These are phyloP conservation scores for Eriosoma lanigerum DNA, from an alignment of 1,140 invertebrate species.

Conservation along the genomic window DNA sequence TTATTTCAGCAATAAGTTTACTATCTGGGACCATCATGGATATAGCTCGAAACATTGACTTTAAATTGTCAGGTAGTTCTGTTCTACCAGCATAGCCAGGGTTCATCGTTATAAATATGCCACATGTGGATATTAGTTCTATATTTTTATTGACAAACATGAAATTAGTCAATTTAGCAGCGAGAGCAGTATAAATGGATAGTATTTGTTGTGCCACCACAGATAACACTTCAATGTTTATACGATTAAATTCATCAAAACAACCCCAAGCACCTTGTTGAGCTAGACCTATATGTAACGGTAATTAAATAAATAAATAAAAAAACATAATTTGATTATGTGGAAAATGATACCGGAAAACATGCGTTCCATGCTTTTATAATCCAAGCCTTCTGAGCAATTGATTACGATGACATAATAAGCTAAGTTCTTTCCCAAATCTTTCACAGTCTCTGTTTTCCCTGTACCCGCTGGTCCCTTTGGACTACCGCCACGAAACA, in stretches of 20 bases:
- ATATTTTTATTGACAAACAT: constrained; percentile 80
- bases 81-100: constrained; percentile 86
- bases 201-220: constrained; percentile 83
- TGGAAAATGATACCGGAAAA: constrained; percentile 15
- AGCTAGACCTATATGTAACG: constrained; percentile 63
- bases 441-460: constrained; percentile 94
- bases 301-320: neutral
- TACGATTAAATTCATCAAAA: constrained; percentile 89
- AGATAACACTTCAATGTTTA: constrained; percentile 86
- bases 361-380: constrained; percentile 75
- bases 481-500: constrained; percentile 82
- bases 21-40: constrained; percentile 93
- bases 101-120: constrained; percentile 92
- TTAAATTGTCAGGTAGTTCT: constrained; percentile 87
- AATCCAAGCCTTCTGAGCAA: constrained; percentile 89
- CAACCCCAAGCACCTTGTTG: constrained; percentile 84
- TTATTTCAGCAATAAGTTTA: constrained; percentile 85
- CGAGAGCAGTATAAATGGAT: constrained; percentile 72
- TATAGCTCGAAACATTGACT: constrained; percentile 90
- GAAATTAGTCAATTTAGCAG: constrained; percentile 67
- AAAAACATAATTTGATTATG: neutral
- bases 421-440: constrained; percentile 91
- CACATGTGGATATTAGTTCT: constrained; percentile 72
- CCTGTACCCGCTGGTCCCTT: constrained; percentile 64
- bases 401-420: constrained; percentile 97